Evolutionary conservation across 2,888 invertebrate genomes (phyloP).

Genomic region (Taphrorychus bicolor): DNA sequence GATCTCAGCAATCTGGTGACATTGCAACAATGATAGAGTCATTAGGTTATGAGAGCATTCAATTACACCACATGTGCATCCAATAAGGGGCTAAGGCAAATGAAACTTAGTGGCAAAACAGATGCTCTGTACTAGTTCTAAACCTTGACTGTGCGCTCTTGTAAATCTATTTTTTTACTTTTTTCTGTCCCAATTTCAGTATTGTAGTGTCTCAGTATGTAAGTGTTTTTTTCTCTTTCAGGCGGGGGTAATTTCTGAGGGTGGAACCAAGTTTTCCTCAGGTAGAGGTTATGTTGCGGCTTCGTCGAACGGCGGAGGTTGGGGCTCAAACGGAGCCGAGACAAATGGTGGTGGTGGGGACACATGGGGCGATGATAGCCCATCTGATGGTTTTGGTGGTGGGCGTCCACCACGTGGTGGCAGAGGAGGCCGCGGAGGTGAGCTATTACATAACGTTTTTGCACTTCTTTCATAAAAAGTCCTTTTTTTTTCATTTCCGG

Average conservation of each 20-base stretch:
- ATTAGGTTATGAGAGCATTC: too few relatives aligned
- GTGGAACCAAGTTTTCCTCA: conserved; percentile 62
- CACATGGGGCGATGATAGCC: conserved; percentile 23
- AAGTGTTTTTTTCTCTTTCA: background rate
- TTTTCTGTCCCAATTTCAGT: too few relatives aligned
- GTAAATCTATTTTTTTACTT: too few relatives aligned
- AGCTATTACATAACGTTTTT: too few relatives aligned
- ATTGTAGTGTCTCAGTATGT: background rate
- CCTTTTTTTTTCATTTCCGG: conserved; percentile 15
- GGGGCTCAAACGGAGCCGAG: background rate
- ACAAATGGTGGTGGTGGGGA: conserved; percentile 36
- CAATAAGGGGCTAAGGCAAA: too few relatives aligned
- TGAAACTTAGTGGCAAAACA: too few relatives aligned
- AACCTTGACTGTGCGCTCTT: too few relatives aligned
- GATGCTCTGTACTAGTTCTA: too few relatives aligned
- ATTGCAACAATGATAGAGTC: too few relatives aligned
- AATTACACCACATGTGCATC: too few relatives aligned
- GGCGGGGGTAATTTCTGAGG: conserved; percentile 57
- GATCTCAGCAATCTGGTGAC: too few relatives aligned
- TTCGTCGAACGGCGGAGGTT: conserved; percentile 30
- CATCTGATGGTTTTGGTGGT: conserved; percentile 24
- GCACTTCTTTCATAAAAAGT: background rate
- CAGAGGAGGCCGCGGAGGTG: conserved; percentile 18
- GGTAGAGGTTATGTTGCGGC: conserved; percentile 63
- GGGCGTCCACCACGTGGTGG: conserved; percentile 43